Evolutionary conservation across 2,888 invertebrate species (phyloP).

Genomic region (Cinara cedri): DNA sequence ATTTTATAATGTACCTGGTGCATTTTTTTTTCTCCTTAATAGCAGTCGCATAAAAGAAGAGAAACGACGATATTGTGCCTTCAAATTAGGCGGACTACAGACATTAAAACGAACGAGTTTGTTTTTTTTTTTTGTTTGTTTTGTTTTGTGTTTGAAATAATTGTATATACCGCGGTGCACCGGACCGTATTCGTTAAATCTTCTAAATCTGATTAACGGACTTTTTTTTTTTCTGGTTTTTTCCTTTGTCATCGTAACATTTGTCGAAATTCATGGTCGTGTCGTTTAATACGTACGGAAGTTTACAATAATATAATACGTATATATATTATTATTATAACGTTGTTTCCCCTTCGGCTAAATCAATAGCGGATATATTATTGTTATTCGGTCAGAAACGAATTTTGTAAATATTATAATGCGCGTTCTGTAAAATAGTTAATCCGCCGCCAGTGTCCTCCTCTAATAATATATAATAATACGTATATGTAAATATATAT

Average conservation of each 20-base stretch:
- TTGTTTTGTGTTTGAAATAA: background rate
- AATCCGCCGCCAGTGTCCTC: conserved; percentile 40
- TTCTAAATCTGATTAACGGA: conserved; percentile 41
- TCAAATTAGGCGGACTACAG: background rate
- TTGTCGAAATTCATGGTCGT: conserved; percentile 11
- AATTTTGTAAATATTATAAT: conserved; percentile 16
- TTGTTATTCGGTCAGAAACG: conserved; percentile 22
- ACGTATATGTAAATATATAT: background rate
- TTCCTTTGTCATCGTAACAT: too few relatives aligned
- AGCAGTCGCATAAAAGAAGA: background rate
- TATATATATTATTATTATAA: too few relatives aligned
- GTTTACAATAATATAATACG: too few relatives aligned
- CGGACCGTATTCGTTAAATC: conserved; percentile 6
- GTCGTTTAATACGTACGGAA: conserved; percentile 22
- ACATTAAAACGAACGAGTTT: background rate
- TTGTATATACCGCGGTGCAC: background rate
- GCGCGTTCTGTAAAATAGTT: conserved; percentile 5
- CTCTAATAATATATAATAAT: background rate
- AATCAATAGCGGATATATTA: conserved; percentile 20
- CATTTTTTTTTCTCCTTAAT: conserved; percentile 1
- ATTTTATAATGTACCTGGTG: background rate
- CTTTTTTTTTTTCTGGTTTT: conserved; percentile 33
- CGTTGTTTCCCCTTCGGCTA: conserved; percentile 12
- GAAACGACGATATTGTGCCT: background rate
- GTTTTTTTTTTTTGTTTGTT: background rate